Evolutionary conservation across 1,140 invertebrate species (phyloP).

Genomic region (Anastrepha ludens): DNA sequence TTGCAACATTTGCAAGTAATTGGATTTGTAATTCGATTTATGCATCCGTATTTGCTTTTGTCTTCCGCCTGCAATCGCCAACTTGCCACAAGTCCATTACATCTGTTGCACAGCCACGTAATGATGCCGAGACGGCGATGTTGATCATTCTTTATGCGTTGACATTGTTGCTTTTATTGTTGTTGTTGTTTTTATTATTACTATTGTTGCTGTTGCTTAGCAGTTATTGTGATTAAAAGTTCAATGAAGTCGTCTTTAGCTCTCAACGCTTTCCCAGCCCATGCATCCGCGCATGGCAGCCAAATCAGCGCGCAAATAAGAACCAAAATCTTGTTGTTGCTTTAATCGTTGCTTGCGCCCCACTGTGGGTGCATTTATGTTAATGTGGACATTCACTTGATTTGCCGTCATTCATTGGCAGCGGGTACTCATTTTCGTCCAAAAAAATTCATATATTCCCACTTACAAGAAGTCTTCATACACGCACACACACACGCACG

Average conservation of each 20-base stretch:
- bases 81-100: slow-evolving; percentile 16
- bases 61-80: not conserved
- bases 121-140: not conserved
- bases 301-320: not conserved
- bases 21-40: slow-evolving; percentile 57
- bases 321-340: slow-evolving; percentile 9
- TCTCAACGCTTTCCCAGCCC: slow-evolving; percentile 2
- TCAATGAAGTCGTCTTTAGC: not conserved
- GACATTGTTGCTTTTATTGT: not conserved
- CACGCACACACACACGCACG: not conserved
- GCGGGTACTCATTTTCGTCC: not conserved
- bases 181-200: not conserved
- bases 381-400: slow-evolving; percentile 37
- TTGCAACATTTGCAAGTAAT: slow-evolving; percentile 31
- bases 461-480: not conserved
- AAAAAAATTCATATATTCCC: not conserved
- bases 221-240: slow-evolving; percentile 25
- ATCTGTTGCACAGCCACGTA: not conserved
- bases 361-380: slow-evolving; percentile 49
- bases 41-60: slow-evolving; percentile 56
- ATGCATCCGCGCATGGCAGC: not conserved
- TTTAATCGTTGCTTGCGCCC: slow-evolving; percentile 29
- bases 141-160: slow-evolving; percentile 25
- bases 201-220: not conserved
- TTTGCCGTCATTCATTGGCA: slow-evolving; percentile 6